Evolutionary conservation across 2,797 vertebrate genomes (phyloP).

Genomic region (Amblyopsis hoosieri): DNA sequence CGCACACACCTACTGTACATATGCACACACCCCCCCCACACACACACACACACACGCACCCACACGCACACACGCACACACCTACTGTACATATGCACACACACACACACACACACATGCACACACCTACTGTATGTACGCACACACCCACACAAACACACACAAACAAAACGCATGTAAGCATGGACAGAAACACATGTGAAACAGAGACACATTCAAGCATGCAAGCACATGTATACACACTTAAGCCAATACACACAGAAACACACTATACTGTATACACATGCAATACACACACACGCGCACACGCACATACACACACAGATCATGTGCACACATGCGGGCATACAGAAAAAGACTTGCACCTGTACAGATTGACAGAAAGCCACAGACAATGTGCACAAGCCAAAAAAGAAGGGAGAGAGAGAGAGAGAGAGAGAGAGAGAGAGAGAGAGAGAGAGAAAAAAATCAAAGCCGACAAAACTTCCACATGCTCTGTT

Average conservation of each 20-base stretch:
- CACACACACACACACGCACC: constrained; percentile 14
- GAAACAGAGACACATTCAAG: constrained; percentile 12
- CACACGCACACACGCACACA: too few relatives aligned
- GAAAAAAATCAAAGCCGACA: too few relatives aligned
- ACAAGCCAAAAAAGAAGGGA: not conserved
- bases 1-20: not conserved
- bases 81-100: not conserved
- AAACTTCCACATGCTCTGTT: constrained; percentile 12
- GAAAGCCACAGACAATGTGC: constrained; percentile 3
- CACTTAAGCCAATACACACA: constrained; percentile 1
- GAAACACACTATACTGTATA: not conserved
- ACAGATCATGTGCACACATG: not conserved
- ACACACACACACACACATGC: constrained; percentile 4
- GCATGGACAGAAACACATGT: not conserved
- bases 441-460: too few relatives aligned
- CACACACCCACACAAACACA: constrained; percentile 8
- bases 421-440: not conserved
- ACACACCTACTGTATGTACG: constrained; percentile 6
- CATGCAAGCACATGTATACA: constrained; percentile 9
- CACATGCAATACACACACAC: constrained; percentile 6
- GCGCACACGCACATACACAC: not conserved
- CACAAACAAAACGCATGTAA: not conserved
- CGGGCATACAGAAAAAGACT: not conserved
- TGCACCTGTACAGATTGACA: not conserved
- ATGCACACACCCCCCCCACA: not conserved